Percentiles rank a stretch among this genome's conserved stretches.
Evolutionary conservation across 2,113 vertebrate genomes (phyloP).

Genomic region (Peromyscus californicus): DNA sequence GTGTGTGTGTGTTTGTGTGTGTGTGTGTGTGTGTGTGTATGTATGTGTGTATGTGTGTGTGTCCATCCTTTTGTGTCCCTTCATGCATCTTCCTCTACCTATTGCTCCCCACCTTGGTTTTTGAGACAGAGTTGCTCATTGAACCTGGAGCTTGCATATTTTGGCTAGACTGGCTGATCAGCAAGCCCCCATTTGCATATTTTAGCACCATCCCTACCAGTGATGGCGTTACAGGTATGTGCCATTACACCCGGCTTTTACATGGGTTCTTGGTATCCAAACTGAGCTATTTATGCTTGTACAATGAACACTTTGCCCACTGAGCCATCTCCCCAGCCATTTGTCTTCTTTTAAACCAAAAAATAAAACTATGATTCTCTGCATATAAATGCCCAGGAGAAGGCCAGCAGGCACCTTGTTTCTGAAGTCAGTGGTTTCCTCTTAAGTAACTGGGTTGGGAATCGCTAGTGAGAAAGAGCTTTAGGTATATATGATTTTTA

Average conservation of each 20-base stretch:
- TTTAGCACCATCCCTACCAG: neutral
- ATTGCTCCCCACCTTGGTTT: too few relatives aligned
- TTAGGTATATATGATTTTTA: neutral
- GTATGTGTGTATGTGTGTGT: neutral
- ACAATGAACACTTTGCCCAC: neutral
- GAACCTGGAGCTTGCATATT: neutral
- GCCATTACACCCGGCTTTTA: neutral
- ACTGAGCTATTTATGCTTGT: neutral
- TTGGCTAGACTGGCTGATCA: neutral
- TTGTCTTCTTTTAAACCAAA: constrained; percentile 32
- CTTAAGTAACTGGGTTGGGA: neutral
- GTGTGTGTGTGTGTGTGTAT: neutral
- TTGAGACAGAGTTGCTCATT: neutral
- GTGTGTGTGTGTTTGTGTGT: neutral
- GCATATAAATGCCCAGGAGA: neutral
- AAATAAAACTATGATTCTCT: neutral
- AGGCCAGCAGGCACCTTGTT: neutral
- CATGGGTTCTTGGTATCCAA: neutral
- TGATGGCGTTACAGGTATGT: neutral
- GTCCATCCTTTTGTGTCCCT: neutral
- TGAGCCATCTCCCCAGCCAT: neutral
- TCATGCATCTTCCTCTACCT: neutral
- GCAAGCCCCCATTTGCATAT: neutral
- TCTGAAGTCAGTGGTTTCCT: neutral
- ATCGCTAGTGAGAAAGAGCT: neutral